A percentile compares a stretch with the other conserved stretches of the same genome.
Evolutionary conservation across 2,888 invertebrate species (phyloP).

Genomic region (Drosophila macrospina): DNA sequence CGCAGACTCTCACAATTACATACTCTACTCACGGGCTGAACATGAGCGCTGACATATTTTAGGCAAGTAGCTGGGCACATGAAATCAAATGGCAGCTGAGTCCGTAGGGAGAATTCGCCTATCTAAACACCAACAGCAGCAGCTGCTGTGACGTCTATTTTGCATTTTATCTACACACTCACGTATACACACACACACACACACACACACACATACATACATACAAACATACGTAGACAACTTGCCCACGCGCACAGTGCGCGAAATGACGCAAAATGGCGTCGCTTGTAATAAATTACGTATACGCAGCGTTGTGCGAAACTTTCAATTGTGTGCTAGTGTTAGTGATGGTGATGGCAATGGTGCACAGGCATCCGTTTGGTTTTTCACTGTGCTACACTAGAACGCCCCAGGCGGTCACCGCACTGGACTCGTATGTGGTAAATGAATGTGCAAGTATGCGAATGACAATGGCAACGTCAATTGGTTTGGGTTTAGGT

Average conservation of each 20-base stretch:
- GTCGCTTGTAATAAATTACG: slow-evolving; percentile 80
- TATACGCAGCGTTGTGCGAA: slow-evolving; percentile 73
- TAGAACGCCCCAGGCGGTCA: slow-evolving; percentile 62
- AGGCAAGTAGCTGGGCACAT: slow-evolving; percentile 49
- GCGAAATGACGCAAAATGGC: slow-evolving; percentile 73
- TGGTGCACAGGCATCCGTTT: slow-evolving; percentile 44
- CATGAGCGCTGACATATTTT: slow-evolving; percentile 62
- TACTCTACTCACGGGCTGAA: slow-evolving; percentile 16
- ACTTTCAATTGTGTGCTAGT: slow-evolving; percentile 55
- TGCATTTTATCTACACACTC: slow-evolving; percentile 73
- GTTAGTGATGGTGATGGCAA: slow-evolving; percentile 6
- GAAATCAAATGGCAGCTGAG: slow-evolving; percentile 45
- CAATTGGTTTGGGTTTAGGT: slow-evolving; percentile 67
- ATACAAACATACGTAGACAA: slow-evolving; percentile 11
- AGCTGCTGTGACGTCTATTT: slow-evolving; percentile 70
- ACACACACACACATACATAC: not conserved
- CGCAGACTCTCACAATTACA: not conserved
- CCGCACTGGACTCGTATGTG: slow-evolving; percentile 48
- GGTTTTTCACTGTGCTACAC: slow-evolving; percentile 37
- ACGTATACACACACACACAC: slow-evolving; percentile 20
- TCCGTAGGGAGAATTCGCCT: slow-evolving; percentile 37
- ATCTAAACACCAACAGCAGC: slow-evolving; percentile 64
- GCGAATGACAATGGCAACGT: slow-evolving; percentile 75
- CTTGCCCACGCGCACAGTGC: slow-evolving; percentile 49
- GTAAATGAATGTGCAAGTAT: slow-evolving; percentile 60